phyloP scores from a whole-genome alignment of 2,113 vertebrate genomes.

The Neodon shergylaensis region DNA sequence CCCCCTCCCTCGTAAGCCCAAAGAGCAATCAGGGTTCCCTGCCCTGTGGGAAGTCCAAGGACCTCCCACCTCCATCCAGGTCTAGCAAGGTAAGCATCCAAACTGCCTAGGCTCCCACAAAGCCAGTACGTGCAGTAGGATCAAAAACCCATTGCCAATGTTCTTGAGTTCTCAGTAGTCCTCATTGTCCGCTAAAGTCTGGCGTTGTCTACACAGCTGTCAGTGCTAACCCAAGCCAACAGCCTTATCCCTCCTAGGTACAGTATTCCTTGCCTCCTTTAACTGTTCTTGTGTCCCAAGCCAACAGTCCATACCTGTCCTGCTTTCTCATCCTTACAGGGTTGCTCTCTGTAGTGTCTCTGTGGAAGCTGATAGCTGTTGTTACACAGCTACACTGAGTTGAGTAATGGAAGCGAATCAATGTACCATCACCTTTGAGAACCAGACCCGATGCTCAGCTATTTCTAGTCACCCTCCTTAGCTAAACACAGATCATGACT shows the following conservation, averaged over 20 bases:
- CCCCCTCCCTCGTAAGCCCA: no score
- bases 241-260: background rate
- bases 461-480: background rate
- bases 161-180: no score
- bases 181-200: no score
- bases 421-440: no score
- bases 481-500: background rate
- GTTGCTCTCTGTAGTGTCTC: background rate
- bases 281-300: background rate
- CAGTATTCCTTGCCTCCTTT: background rate
- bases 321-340: background rate
- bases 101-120: no score
- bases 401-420: background rate
- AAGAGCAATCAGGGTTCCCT: no score
- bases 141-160: no score
- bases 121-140: no score
- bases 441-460: background rate
- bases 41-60: no score
- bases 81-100: no score
- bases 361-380: background rate
- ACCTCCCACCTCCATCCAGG: no score
- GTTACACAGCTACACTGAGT: background rate
- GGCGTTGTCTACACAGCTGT: background rate
- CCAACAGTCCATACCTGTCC: background rate
- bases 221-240: background rate